Percentiles rank a stretch among this genome's conserved stretches.
Evolutionary conservation across 2,888 invertebrate species (phyloP).

Genomic region (Platerodrilus igneus): DNA sequence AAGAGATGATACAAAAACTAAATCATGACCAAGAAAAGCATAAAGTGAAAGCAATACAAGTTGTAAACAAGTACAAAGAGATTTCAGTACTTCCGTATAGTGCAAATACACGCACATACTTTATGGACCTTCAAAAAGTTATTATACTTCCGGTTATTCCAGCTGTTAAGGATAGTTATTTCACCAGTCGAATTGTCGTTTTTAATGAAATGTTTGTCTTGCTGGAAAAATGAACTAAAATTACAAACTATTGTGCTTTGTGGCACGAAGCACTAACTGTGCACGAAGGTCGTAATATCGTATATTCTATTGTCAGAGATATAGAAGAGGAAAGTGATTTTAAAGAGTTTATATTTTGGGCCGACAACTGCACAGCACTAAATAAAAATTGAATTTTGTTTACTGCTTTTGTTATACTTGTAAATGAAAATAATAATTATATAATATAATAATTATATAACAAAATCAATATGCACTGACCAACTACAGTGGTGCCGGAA

Average conservation of each 20-base stretch:
- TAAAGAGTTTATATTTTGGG: conserved; percentile 6
- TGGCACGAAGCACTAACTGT: conserved; percentile 23
- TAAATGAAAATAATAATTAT: background rate
- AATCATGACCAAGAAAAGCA: background rate
- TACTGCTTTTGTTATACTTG: too few relatives aligned
- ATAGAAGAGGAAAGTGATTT: conserved; percentile 5
- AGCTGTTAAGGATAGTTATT: conserved; percentile 14
- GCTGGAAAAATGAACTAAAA: too few relatives aligned
- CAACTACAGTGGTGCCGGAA: too few relatives aligned
- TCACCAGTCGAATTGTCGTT: conserved; percentile 15
- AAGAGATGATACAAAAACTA: too few relatives aligned
- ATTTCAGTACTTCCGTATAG: background rate
- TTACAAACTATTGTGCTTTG: conserved; percentile 16
- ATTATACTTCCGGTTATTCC: conserved; percentile 21
- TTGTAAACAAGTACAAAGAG: background rate
- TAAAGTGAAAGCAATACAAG: background rate
- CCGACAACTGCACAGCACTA: conserved; percentile 10
- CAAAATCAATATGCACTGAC: too few relatives aligned
- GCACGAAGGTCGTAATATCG: conserved; percentile 14
- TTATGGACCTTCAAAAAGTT: conserved; percentile 23
- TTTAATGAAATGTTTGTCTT: conserved; percentile 22
- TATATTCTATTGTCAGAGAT: conserved; percentile 15
- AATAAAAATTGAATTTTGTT: too few relatives aligned
- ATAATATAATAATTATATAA: background rate
- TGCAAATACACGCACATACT: conserved; percentile 7